Conservation (phyloP, 2,113 vertebrate species). For the Isichthys henryi region DNA sequence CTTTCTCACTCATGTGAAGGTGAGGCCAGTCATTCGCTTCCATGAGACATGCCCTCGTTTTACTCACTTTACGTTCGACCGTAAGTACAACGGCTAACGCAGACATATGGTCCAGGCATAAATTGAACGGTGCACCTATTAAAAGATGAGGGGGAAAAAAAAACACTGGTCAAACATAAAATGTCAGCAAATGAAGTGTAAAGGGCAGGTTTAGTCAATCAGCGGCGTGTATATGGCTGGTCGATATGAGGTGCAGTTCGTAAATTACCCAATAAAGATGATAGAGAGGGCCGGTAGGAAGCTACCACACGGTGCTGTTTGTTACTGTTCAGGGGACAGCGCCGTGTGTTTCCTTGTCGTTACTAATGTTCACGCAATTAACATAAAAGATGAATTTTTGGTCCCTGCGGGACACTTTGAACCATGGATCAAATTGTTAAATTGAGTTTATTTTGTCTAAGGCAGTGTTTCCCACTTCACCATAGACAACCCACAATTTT, state of each 20-base stretch:
- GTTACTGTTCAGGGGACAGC: background rate
- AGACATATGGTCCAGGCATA: background rate
- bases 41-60: background rate
- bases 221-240: background rate
- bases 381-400: background rate
- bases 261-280: slow-evolving; percentile 1
- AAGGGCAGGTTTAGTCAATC: slow-evolving; percentile 15
- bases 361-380: background rate
- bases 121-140: background rate
- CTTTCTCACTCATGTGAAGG: background rate
- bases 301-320: no score
- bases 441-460: background rate
- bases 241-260: background rate
- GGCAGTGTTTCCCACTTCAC: background rate
- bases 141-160: background rate
- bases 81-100: background rate
- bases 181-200: slow-evolving; percentile 19
- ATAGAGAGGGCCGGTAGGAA: background rate
- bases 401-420: background rate
- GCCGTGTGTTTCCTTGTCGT: background rate
- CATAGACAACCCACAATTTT: background rate
- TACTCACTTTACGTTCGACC: background rate
- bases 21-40: background rate
- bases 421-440: background rate
- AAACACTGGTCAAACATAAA: background rate